These are phyloP conservation scores for Cyrtonyx montezumae DNA, from an alignment of 2,113 vertebrate species.

Conservation along the genomic window DNA sequence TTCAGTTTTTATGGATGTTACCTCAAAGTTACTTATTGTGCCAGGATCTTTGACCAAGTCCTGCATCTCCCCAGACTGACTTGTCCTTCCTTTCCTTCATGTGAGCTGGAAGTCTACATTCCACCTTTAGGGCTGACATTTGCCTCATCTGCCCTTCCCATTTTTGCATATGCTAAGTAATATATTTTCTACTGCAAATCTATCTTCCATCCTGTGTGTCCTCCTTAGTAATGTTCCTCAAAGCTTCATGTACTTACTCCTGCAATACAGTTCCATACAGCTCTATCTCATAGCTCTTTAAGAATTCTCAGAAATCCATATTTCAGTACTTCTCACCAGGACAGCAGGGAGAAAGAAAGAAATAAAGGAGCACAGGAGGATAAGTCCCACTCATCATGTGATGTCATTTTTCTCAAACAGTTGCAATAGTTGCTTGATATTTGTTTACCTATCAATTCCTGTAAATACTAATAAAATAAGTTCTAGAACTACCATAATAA, in stretches of 20 bases:
- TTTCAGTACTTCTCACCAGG: neutral
- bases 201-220: neutral
- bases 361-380: neutral
- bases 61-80: neutral
- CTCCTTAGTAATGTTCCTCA: neutral
- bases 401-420: neutral
- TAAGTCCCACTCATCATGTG: neutral
- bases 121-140: neutral
- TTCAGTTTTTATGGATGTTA: neutral
- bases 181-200: neutral
- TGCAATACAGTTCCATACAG: accelerated
- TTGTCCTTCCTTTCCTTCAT: neutral
- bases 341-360: neutral
- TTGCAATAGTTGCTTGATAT: neutral
- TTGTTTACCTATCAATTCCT: neutral
- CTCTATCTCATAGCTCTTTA: neutral
- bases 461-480: neutral
- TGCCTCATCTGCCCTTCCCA: neutral
- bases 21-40: neutral
- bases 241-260: neutral
- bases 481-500: neutral
- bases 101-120: neutral
- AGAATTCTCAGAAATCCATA: neutral
- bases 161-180: neutral
- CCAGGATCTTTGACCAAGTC: neutral